phyloP scores from a whole-genome alignment of 2,888 invertebrate genomes.

The Drosophila falleni region DNA sequence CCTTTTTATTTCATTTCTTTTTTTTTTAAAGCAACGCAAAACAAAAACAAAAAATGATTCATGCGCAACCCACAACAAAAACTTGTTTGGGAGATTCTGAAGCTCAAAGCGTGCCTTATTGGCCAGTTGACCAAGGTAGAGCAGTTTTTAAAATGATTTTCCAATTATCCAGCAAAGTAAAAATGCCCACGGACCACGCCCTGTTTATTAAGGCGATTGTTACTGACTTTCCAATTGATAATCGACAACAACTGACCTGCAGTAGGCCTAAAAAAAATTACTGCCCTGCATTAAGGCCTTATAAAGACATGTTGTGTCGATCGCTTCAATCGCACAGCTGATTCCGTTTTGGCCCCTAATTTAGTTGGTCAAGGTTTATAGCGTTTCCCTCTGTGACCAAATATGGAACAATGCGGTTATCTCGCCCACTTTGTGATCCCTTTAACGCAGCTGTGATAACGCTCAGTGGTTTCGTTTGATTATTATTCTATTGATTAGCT shows the following conservation, averaged over 20 bases:
- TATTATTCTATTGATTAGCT: conserved; percentile 29
- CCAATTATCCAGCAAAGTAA: conserved; percentile 60
- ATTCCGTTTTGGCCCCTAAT: conserved; percentile 53
- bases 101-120: conserved; percentile 17
- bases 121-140: conserved; percentile 6
- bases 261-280: conserved; percentile 16
- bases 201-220: conserved; percentile 58
- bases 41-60: conserved; percentile 66
- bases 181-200: conserved; percentile 63
- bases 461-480: conserved; percentile 15
- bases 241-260: conserved; percentile 52
- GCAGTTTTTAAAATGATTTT: conserved; percentile 44
- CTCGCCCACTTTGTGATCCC: conserved; percentile 35
- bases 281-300: conserved; percentile 34
- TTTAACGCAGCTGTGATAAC: conserved; percentile 38
- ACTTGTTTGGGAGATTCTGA: conserved; percentile 54
- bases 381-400: conserved; percentile 3
- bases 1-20: conserved; percentile 25
- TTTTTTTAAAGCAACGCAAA: conserved; percentile 44
- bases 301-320: conserved; percentile 33
- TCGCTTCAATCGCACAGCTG: conserved; percentile 57
- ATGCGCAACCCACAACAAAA: conserved; percentile 72
- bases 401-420: conserved; percentile 53
- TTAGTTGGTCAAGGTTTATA: conserved; percentile 72
- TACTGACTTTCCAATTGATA: conserved; percentile 74